phyloP scores from a whole-genome alignment of 2,113 vertebrate genomes.

The Spermophilus dauricus region DNA sequence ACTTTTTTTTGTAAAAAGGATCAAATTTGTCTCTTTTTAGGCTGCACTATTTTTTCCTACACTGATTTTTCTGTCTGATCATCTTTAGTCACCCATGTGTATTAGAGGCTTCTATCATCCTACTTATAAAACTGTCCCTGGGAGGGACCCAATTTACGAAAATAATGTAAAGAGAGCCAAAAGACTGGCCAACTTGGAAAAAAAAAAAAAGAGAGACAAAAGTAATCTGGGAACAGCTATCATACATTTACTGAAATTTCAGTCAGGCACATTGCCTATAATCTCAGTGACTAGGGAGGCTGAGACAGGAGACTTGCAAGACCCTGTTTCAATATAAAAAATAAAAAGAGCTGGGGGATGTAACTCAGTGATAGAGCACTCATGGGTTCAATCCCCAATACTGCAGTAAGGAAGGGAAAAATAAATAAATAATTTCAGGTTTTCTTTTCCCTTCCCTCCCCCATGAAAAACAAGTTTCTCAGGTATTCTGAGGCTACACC shows the following conservation, averaged over 20 bases:
- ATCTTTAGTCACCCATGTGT: not conserved
- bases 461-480: not conserved
- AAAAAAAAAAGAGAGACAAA: not conserved
- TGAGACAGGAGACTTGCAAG: too few species aligned
- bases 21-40: not conserved
- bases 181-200: not conserved
- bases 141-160: not conserved
- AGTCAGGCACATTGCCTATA: not conserved
- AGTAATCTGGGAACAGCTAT: not conserved
- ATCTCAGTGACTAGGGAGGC: too few species aligned
- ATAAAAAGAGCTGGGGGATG: too few species aligned
- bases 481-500: not conserved
- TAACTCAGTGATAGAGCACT: too few species aligned
- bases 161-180: conserved; percentile 3
- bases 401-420: too few species aligned
- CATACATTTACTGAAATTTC: not conserved
- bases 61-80: not conserved
- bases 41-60: not conserved
- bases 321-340: too few species aligned
- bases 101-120: not conserved
- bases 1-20: not conserved
- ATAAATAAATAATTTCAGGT: not conserved
- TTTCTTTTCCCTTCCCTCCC: not conserved
- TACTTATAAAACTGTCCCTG: not conserved
- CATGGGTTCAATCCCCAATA: too few species aligned